Conservation (phyloP, 2,113 vertebrate species). For the Nothocercus julius region DNA sequence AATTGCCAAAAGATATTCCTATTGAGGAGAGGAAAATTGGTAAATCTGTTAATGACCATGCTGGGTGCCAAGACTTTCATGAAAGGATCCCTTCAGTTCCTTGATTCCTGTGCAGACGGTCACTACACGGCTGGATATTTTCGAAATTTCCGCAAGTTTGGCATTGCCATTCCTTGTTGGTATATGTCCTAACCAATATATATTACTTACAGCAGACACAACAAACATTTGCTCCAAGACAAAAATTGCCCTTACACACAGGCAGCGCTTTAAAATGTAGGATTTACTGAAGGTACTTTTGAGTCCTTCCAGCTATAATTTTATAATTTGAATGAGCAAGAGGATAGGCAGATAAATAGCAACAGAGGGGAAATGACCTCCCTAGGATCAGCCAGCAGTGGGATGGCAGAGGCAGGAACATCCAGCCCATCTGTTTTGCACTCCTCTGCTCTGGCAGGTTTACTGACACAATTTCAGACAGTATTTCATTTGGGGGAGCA, state of each 20-base stretch:
- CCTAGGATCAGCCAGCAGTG: not conserved
- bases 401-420: accelerated
- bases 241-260: not conserved
- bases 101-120: not conserved
- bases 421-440: not conserved
- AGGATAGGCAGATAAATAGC: not conserved
- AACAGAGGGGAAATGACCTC: not conserved
- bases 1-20: slow-evolving; percentile 32
- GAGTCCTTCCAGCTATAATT: not conserved
- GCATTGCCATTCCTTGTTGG: not conserved
- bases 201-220: not conserved
- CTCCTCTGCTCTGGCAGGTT: not conserved
- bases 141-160: not conserved
- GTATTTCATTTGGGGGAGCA: not conserved
- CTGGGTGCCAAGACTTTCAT: not conserved
- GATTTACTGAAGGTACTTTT: not conserved
- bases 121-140: not conserved
- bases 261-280: not conserved
- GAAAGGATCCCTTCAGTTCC: not conserved
- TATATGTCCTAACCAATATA: not conserved
- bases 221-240: not conserved
- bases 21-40: not conserved
- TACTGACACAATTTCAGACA: accelerated
- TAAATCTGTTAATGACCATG: slow-evolving; percentile 22
- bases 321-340: not conserved